Evolutionary conservation across 2,888 invertebrate genomes (phyloP), one percentile per base, ranked within the genome.

Genomic region (Xestoiulus laeticollis): DNA sequence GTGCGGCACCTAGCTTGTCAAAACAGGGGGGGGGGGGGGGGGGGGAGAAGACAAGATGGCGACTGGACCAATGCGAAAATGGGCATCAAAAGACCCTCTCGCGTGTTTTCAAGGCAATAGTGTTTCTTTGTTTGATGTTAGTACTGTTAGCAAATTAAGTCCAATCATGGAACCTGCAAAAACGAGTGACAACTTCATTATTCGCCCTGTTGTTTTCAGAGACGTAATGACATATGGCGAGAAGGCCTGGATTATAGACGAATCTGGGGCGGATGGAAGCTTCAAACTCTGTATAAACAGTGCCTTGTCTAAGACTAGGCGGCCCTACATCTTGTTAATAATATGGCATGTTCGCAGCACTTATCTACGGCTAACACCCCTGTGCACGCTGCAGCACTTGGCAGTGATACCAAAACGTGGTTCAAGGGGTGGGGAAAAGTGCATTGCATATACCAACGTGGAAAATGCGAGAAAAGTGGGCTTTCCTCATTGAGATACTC

Each of bases 111-210:
- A 5, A 26, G 26, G 68, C n/a, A 26, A 22, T 26, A 22, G 22
- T 26, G 68, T 68, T 68, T 30, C 78, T 78, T 78, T 78, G 78
- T 78, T 78, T 78, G 78, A 30, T 78, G 78, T 78, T 78, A 30
- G 78, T 30, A 30, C 78, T 78, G 78, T 30, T 30, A 78, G 78
- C 78, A 14, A 78, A 78, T 78, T 78, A 78, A 78, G 78, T 78
- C 78, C 78, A 78, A 78, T 78, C 78, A 78, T 78, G 78, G 78
- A 78, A 78, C 78, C 78, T 78, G 78, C 30, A 32, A 78, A 78
- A 68, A 78, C 78, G 78, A 78, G 78, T 78, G 78, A 78, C 78
- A 78, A 78, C 78, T 78, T 78, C 78, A 78, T 78, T 78, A 78
- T 78, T 78, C 78, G 26, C 78, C 78, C 78, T 12, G 8, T 16